A percentile compares a stretch with the other conserved stretches of the same genome.
Evolutionary conservation across 2,888 invertebrate genomes (phyloP).

Genomic region (Theretra japonica): DNA sequence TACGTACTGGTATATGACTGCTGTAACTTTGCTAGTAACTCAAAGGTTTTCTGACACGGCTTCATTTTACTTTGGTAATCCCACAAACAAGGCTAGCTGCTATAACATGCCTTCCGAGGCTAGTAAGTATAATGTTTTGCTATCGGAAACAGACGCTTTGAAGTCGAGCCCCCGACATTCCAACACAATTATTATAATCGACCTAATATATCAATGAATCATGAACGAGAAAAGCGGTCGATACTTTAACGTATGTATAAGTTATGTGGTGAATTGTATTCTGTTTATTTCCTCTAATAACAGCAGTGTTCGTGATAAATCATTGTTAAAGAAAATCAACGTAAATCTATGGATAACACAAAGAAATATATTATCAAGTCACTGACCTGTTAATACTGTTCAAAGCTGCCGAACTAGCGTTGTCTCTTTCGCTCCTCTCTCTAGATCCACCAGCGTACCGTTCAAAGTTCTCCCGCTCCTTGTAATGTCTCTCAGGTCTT

Average conservation of each 20-base stretch:
- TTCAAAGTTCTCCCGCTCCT: slow-evolving; percentile 79
- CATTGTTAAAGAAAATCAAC: not conserved
- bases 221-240: no score
- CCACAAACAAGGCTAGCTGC: no score
- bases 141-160: no score
- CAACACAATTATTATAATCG: no score
- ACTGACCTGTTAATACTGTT: slow-evolving; percentile 88
- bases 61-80: no score
- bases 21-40: no score
- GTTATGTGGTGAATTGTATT: not conserved
- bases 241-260: not conserved
- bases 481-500: slow-evolving; percentile 77
- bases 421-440: slow-evolving; percentile 82
- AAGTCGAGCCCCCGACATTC: no score
- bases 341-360: slow-evolving; percentile 26
- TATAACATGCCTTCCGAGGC: no score
- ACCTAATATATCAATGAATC: not conserved
- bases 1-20: no score
- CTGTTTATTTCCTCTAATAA: slow-evolving; percentile 21
- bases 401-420: slow-evolving; percentile 84
- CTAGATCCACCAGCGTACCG: slow-evolving; percentile 76
- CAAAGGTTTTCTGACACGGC: no score
- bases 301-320: slow-evolving; percentile 28
- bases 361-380: slow-evolving; percentile 14
- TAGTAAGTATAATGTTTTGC: no score